Conservation (phyloP, 2,888 invertebrate species). For the Cyaniris semiargus region DNA sequence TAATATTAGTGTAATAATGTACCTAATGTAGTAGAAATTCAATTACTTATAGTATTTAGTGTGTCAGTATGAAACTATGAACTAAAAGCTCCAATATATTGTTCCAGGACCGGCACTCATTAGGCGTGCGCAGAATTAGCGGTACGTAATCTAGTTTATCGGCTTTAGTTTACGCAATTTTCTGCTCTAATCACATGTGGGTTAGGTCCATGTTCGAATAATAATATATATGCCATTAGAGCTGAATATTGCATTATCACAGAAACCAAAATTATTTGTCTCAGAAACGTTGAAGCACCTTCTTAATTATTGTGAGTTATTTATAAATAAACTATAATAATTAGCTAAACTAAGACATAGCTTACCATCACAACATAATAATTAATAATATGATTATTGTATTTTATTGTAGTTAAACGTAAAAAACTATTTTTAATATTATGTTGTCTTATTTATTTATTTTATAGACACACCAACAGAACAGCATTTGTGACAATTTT, state of each 20-base stretch:
- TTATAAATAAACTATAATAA: too few relatives aligned
- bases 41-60: neutral
- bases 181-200: neutral
- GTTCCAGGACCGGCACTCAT: neutral
- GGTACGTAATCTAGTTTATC: conserved; percentile 9
- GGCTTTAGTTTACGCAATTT: neutral
- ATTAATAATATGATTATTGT: too few relatives aligned
- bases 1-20: neutral
- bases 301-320: neutral
- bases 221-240: neutral
- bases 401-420: too few relatives aligned
- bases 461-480: too few relatives aligned
- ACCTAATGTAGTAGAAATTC: neutral
- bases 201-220: neutral
- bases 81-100: neutral
- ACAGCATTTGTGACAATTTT: too few relatives aligned
- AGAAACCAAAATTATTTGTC: neutral
- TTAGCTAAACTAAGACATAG: too few relatives aligned
- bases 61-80: neutral
- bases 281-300: neutral
- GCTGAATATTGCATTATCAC: neutral
- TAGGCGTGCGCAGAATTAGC: conserved; percentile 13
- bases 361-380: too few relatives aligned
- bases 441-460: too few relatives aligned
- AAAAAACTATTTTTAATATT: too few relatives aligned